Conservation (phyloP, 2,113 vertebrate species). For the Cathartes aura region DNA sequence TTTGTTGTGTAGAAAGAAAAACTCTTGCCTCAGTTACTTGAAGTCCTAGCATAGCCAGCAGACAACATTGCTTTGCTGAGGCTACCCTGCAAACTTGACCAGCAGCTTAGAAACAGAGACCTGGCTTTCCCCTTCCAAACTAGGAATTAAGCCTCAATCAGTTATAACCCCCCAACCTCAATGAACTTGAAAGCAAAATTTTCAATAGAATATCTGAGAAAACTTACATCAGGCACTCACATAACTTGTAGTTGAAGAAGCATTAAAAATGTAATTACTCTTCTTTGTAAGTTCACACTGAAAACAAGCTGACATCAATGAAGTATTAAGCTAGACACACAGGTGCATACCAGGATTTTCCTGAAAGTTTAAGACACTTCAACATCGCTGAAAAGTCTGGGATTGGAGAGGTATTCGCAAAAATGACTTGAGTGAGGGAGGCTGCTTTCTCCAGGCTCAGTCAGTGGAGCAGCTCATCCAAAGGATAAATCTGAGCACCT, state of each 20-base stretch:
- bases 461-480: neutral
- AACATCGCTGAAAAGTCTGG: neutral
- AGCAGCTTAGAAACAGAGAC: neutral
- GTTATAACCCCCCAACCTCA: rapidly evolving
- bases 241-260: neutral
- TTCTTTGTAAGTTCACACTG: neutral
- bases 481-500: neutral
- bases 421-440: neutral
- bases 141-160: neutral
- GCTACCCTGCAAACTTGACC: neutral
- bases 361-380: neutral
- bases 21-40: neutral
- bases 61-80: rapidly evolving
- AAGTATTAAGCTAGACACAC: neutral
- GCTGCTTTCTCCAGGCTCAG: neutral
- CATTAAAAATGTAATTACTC: rapidly evolving
- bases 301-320: neutral
- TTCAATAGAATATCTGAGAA: neutral
- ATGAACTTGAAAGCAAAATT: neutral
- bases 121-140: neutral
- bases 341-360: neutral
- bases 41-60: neutral
- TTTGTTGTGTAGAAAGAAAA: neutral
- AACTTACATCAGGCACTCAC: neutral
- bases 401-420: neutral